These are phyloP conservation scores for Peucedramus taeniatus DNA, from an alignment of 2,113 vertebrate species.

Conservation along the genomic window DNA sequence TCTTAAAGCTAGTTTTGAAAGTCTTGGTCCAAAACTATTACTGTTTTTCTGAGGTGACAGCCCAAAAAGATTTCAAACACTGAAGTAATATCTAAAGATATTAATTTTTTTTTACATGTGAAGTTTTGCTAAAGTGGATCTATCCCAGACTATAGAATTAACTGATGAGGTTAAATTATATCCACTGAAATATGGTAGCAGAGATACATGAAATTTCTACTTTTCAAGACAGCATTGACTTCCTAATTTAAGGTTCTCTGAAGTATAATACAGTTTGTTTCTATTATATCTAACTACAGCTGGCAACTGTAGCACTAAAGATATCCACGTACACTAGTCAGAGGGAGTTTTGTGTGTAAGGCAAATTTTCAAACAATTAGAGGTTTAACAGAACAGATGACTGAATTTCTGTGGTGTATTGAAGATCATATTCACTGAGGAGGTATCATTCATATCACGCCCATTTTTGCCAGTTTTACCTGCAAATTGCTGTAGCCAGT, in stretches of 20 bases:
- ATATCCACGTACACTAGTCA: background rate
- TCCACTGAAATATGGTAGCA: background rate
- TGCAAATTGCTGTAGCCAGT: background rate
- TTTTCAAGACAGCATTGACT: background rate
- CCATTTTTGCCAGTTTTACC: background rate
- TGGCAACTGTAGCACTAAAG: background rate
- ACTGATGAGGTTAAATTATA: background rate
- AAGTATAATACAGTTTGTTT: background rate
- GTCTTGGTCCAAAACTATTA: background rate
- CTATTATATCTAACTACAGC: background rate
- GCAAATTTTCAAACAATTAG: background rate
- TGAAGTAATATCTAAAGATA: background rate
- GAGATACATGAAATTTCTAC: background rate
- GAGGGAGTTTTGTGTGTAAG: background rate
- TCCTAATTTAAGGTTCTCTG: background rate
- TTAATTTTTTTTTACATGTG: background rate
- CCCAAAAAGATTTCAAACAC: background rate
- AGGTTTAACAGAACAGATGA: conserved; percentile 30
- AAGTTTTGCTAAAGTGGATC: background rate
- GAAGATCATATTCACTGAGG: background rate
- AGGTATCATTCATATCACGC: background rate
- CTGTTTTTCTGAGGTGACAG: background rate
- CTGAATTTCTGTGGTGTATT: background rate
- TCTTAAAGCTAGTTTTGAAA: background rate
- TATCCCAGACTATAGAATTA: background rate